Evolutionary conservation across 2,113 vertebrate species (phyloP), one percentile per base, ranked within the genome.

Genomic region (Oncorhynchus gorbuscha): DNA sequence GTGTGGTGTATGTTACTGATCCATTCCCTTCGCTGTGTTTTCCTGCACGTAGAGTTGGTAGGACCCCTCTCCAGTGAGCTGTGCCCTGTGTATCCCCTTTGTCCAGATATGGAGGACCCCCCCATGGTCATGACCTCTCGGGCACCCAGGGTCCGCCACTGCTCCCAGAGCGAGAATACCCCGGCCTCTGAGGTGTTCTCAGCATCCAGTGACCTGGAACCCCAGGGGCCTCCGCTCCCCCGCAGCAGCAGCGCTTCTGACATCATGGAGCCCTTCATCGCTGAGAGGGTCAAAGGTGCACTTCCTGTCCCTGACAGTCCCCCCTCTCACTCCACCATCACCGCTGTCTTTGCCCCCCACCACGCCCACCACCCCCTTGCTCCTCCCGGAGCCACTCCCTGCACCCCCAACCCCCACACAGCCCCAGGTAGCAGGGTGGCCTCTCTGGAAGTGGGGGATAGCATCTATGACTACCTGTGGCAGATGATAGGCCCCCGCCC

Each of bases 221-320:
- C 77, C 12, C 81, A 78, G 48, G 95, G 95, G 77, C 39, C 39
- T 9, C 9, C 39, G 39, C 86, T 96, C 89, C 92, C 96, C 90
- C 83, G 95, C 94, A 99, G 98, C 92, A 99, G 97, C 96, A 99
- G 98, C 83, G 97, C 98, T 77, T 99, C 98, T 78, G 97, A 99
- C 93, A 94, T 99, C 96, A 94, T 99, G 97, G 98, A 98, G 92
- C 96, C 98, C 75, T 98, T 99, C 76, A 93, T 97, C 91, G 93
- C 95, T 76, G 97, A 98, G 90, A 93, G 96, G 96, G 95, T 95
- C 93, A 98, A 99, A 99, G 98, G 98, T 99, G 98, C 89, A 93
- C 93, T 95, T 93, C 94, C 94, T 94, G 91, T 95, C 94, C 93
- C 92, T 93, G 96, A 94, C 94, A 94, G 91, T 93, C 94, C 92